Base-by-base conservation (phyloP, 64 coral and sea anemone species). In the Montipora sp. region DNA sequence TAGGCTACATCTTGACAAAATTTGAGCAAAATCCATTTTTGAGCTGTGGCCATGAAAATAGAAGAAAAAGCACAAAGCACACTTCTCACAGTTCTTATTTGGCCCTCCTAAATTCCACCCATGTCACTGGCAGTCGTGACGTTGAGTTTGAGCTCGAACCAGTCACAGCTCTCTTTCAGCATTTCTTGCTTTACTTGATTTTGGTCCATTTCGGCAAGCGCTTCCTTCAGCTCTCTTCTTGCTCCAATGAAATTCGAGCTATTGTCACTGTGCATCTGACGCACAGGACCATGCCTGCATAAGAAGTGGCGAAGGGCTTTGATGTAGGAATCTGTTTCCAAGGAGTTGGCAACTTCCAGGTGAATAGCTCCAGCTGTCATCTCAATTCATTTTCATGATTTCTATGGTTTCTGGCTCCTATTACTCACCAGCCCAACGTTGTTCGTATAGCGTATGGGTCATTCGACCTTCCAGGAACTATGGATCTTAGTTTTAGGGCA, bases 111-210 rank as follows among this genome's bases (percentile, higher is more conserved):
- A 18, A 85, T 46, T 85, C 82, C 82, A 65, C 70, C 87, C 48
- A 22, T 75, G 23, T 89, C 49, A 61, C 71, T 89, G 21, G 87
- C 87, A 59, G 88, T 63, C 22, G 88, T 76, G 58, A 69, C 57
- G 18, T 90, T 90, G 75, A 90, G 66, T 76, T 90, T 90, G 9
- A 70, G 20, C 18, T 90, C 53, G 47, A 79, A 15, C 75, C 55
- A 79, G 13, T 90, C 88, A 55, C 75, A 90, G 57, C 65, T 90
- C 43, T 53, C 55, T 72, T 90, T 79, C 74, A 90, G 75, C 75
- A 90, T 44, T 13, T 90, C 88, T 36, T 36, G 44, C 16, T 78
- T 79, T 43, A 90, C 88, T 47, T 47, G 22, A 22, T 66, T 21
- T 45, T 70, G 77, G 45, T 90, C 75, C 75, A 90, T 79, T 45